phyloP scores from a whole-genome alignment of 2,888 invertebrate genomes.

The Bembecia ichneumoniformis region DNA sequence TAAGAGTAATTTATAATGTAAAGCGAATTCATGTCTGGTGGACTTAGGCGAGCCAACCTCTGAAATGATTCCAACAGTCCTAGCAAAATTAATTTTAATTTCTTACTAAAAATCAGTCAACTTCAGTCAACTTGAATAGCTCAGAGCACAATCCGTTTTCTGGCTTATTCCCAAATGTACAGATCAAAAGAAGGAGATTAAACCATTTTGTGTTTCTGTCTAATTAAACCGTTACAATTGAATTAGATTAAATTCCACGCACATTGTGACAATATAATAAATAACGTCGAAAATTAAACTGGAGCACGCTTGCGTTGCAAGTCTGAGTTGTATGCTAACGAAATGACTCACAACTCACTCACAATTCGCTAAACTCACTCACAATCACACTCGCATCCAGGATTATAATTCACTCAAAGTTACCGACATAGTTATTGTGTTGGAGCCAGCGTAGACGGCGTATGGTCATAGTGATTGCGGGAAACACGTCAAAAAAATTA shows the following conservation, averaged over 20 bases:
- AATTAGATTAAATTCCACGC: not conserved
- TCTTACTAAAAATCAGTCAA: no score
- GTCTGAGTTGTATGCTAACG: not conserved
- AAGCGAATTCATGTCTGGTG: no score
- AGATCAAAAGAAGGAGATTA: not conserved
- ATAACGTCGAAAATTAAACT: not conserved
- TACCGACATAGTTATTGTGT: not conserved
- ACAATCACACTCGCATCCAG: not conserved
- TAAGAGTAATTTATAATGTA: no score
- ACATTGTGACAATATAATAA: not conserved
- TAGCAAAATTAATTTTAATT: no score
- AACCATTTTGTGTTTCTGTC: not conserved
- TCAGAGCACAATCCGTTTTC: no score
- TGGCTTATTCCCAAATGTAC: no score
- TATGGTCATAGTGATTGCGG: not conserved
- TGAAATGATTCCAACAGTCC: no score
- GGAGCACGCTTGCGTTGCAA: not conserved
- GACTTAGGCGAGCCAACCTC: no score
- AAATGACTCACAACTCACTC: not conserved
- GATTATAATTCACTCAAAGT: not conserved
- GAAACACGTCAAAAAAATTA: not conserved
- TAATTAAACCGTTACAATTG: not conserved
- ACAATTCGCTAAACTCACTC: not conserved
- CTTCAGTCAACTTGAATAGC: conserved; percentile 3
- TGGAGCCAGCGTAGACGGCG: not conserved